Conservation (phyloP, 2,888 invertebrate species). For the Aphrophora alni region DNA sequence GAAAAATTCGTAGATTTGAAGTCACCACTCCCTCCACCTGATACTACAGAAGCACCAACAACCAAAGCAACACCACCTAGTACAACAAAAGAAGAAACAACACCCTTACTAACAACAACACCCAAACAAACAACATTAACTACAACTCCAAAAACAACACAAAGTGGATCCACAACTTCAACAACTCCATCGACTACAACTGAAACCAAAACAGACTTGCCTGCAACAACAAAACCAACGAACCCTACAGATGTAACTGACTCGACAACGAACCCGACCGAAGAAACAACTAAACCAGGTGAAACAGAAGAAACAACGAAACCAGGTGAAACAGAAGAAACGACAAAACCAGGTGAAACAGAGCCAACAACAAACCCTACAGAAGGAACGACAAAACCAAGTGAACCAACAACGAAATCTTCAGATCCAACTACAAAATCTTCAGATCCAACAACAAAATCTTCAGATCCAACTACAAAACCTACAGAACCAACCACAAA, state of each 20-base stretch:
- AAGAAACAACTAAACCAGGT: not conserved
- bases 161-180: not conserved
- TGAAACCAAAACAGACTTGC: not conserved
- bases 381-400: not conserved
- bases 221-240: conserved; percentile 2
- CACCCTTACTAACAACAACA: not conserved
- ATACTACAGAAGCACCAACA: not conserved
- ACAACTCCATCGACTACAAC: not conserved
- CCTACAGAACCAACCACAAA: not conserved
- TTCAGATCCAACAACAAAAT: not conserved
- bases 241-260: not conserved
- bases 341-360: not conserved
- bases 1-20: not conserved
- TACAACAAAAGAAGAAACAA: not conserved
- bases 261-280: not conserved
- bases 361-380: not conserved
- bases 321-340: not conserved
- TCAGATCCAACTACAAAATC: not conserved
- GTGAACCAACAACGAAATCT: not conserved
- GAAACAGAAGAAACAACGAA: not conserved
- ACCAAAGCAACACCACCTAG: not conserved
- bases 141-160: not conserved
- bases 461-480: not conserved
- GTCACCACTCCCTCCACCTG: not conserved
- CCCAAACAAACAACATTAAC: not conserved